These are phyloP conservation scores for Varanus salvator DNA, from an alignment of 2,113 vertebrate genomes.

Conservation along the genomic window DNA sequence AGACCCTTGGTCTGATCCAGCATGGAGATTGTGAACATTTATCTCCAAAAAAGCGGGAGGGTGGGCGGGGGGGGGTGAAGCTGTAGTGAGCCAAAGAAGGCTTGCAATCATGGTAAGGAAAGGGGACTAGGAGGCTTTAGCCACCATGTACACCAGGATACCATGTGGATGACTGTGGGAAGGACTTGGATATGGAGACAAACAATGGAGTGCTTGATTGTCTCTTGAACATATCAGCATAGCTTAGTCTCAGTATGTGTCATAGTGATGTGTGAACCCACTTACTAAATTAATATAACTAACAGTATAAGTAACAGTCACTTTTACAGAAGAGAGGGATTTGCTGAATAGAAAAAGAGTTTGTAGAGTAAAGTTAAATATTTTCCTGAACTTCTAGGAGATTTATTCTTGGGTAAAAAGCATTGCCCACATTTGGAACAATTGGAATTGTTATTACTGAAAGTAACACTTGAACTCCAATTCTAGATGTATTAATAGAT, in stretches of 20 bases:
- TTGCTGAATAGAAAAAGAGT: not conserved
- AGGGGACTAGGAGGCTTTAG: too few species aligned
- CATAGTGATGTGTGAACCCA: not conserved
- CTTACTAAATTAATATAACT: not conserved
- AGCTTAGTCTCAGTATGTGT: too few species aligned
- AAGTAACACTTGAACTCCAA: not conserved
- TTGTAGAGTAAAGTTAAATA: fast-evolving
- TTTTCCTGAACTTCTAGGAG: not conserved
- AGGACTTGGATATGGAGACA: too few species aligned
- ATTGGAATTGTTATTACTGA: not conserved
- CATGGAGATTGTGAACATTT: too few species aligned
- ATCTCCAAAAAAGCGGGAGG: too few species aligned
- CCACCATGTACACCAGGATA: too few species aligned
- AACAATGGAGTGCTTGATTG: not conserved
- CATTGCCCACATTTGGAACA: not conserved
- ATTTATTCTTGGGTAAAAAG: not conserved
- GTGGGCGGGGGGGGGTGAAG: too few species aligned
- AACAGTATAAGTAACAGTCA: conserved; percentile 27
- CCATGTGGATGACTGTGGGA: too few species aligned
- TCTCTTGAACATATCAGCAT: too few species aligned
- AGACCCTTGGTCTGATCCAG: too few species aligned
- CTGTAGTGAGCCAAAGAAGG: too few species aligned
- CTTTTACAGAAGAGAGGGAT: conserved; percentile 5
- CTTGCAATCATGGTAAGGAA: too few species aligned
- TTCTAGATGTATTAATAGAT: not conserved